These are phyloP conservation scores for Dasypolia templi DNA, from an alignment of 2,888 invertebrate species.

Conservation along the genomic window DNA sequence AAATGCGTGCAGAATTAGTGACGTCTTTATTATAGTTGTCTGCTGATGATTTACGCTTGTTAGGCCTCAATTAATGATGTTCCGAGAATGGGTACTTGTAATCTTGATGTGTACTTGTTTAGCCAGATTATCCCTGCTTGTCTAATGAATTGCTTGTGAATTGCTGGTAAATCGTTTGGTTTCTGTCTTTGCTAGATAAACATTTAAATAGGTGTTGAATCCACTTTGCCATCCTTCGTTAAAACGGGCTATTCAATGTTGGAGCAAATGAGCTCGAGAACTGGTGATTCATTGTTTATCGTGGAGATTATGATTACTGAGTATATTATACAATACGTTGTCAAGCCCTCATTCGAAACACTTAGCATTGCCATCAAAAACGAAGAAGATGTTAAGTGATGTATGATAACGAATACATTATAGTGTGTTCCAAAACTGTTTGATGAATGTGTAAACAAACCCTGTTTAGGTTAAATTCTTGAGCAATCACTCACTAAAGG, in stretches of 20 bases:
- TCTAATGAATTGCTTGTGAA: constrained; percentile 18
- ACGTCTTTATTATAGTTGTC: constrained; percentile 59
- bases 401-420: neutral
- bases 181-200: neutral
- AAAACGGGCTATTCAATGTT: neutral
- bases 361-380: neutral
- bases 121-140: constrained; percentile 27
- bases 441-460: neutral
- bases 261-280: neutral
- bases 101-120: constrained; percentile 21
- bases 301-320: neutral
- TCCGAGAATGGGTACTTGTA: constrained; percentile 36
- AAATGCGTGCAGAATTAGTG: constrained; percentile 65
- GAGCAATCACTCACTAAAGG: neutral
- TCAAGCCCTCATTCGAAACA: neutral
- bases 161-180: constrained; percentile 15
- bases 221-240: neutral
- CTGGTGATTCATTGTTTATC: neutral
- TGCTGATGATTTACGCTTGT: constrained; percentile 64
- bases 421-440: neutral
- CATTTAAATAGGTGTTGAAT: neutral
- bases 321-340: neutral
- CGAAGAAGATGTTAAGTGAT: neutral
- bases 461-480: neutral
- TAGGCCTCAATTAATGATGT: constrained; percentile 64